phyloP scores from a whole-genome alignment of 2,113 vertebrate genomes.

The Hyperopisus bebe region DNA sequence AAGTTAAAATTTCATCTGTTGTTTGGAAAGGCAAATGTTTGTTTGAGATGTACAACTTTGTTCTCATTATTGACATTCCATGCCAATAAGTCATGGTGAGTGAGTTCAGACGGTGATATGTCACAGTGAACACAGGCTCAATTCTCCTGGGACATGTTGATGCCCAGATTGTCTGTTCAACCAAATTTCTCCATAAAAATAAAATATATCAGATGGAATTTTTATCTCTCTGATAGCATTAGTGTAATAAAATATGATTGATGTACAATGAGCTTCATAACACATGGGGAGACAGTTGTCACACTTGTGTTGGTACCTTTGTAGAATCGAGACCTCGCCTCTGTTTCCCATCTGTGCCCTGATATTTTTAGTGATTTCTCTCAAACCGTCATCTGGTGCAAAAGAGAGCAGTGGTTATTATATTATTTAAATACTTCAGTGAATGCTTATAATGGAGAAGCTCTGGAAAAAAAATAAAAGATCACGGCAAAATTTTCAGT shows the following conservation, averaged over 20 bases:
- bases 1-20: neutral
- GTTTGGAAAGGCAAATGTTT: neutral
- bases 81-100: neutral
- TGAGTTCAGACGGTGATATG: neutral
- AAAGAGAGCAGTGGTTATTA: neutral
- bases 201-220: neutral
- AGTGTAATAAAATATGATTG: neutral
- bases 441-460: neutral
- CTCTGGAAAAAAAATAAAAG: neutral
- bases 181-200: neutral
- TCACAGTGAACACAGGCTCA: neutral
- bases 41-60: neutral
- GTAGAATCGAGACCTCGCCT: neutral
- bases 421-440: neutral
- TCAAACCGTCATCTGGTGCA: neutral
- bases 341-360: neutral
- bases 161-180: neutral
- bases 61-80: neutral
- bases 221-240: neutral
- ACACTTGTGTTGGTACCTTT: slow-evolving; percentile 3
- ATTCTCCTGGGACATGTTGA: neutral
- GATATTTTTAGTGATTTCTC: neutral
- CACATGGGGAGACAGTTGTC: neutral
- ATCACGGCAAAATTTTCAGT: neutral
- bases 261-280: neutral